Base-by-base conservation (phyloP, 2,888 invertebrate species). In the Odiellus spinosus region DNA sequence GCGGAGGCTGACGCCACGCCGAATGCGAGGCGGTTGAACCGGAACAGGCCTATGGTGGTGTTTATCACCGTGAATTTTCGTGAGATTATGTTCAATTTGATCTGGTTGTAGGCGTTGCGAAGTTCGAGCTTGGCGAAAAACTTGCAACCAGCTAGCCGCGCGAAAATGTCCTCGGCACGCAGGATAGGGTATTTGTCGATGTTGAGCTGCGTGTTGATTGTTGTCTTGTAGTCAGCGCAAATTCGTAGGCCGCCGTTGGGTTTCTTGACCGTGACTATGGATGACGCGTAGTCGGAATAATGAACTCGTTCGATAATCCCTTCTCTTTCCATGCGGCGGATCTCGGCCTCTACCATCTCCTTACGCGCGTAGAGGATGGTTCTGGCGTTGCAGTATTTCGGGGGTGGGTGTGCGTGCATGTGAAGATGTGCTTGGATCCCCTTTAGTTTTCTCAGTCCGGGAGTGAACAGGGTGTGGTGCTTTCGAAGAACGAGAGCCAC, bases 301-400 rank as follows among this genome's bases (percentile, higher is more conserved):
- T 20, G 10, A 2, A 38, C 33, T 5, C 15, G 21, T 20, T 46
- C 46, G n/a, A 43, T 14, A 3, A 43, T 15, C 3, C 43, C 34
- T 17, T 32, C 34, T 19, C n/a, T 12, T 14, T 39, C 56, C 64
- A 18, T 58, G 60, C 3, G 60, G 60, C 45, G 34, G n/a, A 43
- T 2, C 14, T 26, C 43, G 6, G 3, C 20, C 3, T 32, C 43
- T 3, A 43, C 34, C 17, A 5, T 18, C 3, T 20, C n/a, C 6
- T 34, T 20, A 5, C 20, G 4, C 8, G 43, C 43, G 12, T 33
- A 43, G 53, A 56, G 53, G 49, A 43, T 18, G 32, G 33, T 52
- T 51, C 40, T 38, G 53, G 34, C 61, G 60, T 47, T 60, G 58
- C 36, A 61, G 61, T 47, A 61, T 60, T 48, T 61, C 59, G 44